Evolutionary conservation across 2,797 vertebrate genomes (phyloP), one percentile per base, ranked within the genome.

Genomic region (Scarus forsteni): DNA sequence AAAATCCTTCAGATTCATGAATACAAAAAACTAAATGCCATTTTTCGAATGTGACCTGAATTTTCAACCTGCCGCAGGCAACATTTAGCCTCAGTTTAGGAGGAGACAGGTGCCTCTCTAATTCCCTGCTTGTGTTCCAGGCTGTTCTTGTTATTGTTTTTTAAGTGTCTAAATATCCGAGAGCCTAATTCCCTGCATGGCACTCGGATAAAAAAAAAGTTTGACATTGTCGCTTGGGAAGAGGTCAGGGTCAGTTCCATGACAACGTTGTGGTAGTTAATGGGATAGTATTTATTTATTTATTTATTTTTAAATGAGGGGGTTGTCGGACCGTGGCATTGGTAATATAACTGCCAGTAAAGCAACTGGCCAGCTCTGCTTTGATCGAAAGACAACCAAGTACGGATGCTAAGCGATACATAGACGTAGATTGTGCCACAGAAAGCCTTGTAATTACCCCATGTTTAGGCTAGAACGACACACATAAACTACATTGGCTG

Each of bases 181-280:
- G 8, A 43, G 27, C 8, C 7, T 15, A 10, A 60, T 5, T 51
- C 18, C 57, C 3, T 42, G 11, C 8, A 40, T 6, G 59, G 13
- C 15, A n/a, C 19, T 56, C 14, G 2, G 1, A 35, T 61, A 13
- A 15, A 15, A 56, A 15, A 56, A 38, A 8, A 16, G 11, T 50
- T 60, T 65, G 14, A 54, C 40, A 59, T 34, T 50, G 40, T 60
- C 48, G 7, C 10, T 1, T 56, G 8, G 50, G 57, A 3, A 57
- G 49, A 60, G 62, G 45, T 80, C 72, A 79, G 18, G 54, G 65
- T 52, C 38, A 44, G 40, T 48, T 27, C 50, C 50, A 8, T 43
- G 2, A 27, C n/a, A 55, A 56, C 10, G 72, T 14, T 56, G 27
- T 51, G 49, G 61, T 49, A 48, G 15, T 57, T 10, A 67, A 14